A percentile compares a stretch with the other conserved stretches of the same genome.
Conservation (phyloP, 2,888 invertebrate genomes). For the Lithodes maja region DNA sequence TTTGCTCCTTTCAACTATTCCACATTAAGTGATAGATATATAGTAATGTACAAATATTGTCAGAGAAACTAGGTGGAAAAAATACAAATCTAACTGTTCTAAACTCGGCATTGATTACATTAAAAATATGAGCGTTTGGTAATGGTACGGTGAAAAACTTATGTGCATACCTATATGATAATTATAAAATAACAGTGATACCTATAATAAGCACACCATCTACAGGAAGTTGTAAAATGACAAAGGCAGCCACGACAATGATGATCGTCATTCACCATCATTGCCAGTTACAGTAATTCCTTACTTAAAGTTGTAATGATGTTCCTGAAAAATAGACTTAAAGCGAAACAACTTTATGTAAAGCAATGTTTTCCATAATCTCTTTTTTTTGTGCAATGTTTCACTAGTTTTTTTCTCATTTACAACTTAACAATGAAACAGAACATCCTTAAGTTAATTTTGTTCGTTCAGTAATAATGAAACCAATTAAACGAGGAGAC, state of each 20-base stretch:
- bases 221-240: constrained; percentile 44
- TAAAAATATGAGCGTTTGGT: constrained; percentile 29
- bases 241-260: constrained; percentile 43
- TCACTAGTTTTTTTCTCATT: too few relatives aligned
- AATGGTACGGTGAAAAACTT: constrained; percentile 21
- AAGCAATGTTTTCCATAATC: too few relatives aligned
- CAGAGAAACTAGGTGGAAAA: background rate
- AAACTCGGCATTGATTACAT: constrained; percentile 17
- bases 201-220: constrained; percentile 50
- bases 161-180: constrained; percentile 22
- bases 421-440: too few relatives aligned
- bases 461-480: too few relatives aligned
- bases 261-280: constrained; percentile 19
- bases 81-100: constrained; percentile 1
- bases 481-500: too few relatives aligned
- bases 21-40: background rate
- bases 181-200: constrained; percentile 36
- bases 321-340: too few relatives aligned
- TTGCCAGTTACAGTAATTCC: background rate
- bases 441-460: too few relatives aligned
- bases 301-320: too few relatives aligned
- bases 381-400: too few relatives aligned
- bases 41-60: background rate
- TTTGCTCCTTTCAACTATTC: background rate
- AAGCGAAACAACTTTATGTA: too few relatives aligned